A percentile compares a stretch with the other conserved stretches of the same genome.
phyloP scores from a whole-genome alignment of 2,797 vertebrate genomes.

The Limosa lapponica region DNA sequence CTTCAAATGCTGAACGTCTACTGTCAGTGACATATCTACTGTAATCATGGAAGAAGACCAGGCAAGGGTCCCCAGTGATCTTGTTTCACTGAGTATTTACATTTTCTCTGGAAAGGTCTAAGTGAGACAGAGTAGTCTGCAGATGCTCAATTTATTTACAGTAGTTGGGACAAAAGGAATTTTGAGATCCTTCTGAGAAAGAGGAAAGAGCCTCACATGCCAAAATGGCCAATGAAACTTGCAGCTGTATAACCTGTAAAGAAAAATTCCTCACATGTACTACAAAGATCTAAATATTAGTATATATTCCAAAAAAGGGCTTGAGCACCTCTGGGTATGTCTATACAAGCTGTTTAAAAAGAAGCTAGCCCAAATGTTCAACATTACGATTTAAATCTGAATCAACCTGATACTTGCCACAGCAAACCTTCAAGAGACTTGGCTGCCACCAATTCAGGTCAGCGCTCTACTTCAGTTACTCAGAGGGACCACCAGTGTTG shows the following conservation, averaged over 20 bases:
- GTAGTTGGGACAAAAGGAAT: not conserved
- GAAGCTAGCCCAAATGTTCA: not conserved
- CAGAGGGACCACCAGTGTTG: not conserved
- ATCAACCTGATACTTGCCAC: not conserved
- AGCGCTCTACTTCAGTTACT: not conserved
- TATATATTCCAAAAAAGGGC: fast-evolving
- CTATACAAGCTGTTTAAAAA: not conserved
- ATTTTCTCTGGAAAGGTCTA: not conserved
- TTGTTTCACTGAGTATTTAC: not conserved
- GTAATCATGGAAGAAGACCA: not conserved
- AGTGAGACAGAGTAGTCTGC: not conserved
- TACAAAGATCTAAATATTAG: not conserved
- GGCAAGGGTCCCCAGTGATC: not conserved
- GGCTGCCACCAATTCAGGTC: not conserved
- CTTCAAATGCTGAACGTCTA: not conserved
- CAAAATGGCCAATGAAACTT: not conserved
- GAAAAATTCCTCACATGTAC: not conserved
- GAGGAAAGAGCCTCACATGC: not conserved
- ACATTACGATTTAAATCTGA: not conserved
- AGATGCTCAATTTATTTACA: not conserved
- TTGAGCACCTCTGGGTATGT: not conserved
- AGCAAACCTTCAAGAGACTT: not conserved
- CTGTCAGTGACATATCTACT: not conserved
- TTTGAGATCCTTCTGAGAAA: not conserved
- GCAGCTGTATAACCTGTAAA: not conserved